Conservation (phyloP, 1,140 invertebrate genomes). For the Megathymus violae region DNA sequence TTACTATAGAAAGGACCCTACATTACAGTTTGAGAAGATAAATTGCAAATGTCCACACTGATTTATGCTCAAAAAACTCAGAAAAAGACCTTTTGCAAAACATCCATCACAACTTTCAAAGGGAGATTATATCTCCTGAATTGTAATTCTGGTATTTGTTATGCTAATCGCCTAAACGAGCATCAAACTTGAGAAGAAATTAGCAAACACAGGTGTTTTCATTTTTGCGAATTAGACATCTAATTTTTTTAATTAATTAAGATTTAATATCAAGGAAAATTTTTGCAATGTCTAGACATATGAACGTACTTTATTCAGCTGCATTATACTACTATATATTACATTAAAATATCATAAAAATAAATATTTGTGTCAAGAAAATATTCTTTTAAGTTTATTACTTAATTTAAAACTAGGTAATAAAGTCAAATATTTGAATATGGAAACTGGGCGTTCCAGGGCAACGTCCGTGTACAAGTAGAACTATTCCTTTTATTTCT, state of each 20-base stretch:
- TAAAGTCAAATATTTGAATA: too few relatives aligned
- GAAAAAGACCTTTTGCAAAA: slow-evolving; percentile 46
- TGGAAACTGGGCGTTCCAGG: too few relatives aligned
- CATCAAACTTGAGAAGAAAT: neutral
- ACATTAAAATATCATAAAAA: too few relatives aligned
- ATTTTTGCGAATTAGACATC: slow-evolving; percentile 8
- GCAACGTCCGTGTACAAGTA: too few relatives aligned
- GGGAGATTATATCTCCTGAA: slow-evolving; percentile 32
- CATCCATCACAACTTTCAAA: slow-evolving; percentile 57
- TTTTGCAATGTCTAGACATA: too few relatives aligned
- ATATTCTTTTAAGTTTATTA: too few relatives aligned
- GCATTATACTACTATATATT: too few relatives aligned
- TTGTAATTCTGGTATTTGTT: slow-evolving; percentile 32
- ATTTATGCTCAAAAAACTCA: slow-evolving; percentile 63
- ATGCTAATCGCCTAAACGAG: slow-evolving; percentile 15
- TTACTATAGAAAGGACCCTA: slow-evolving; percentile 6
- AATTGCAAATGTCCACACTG: slow-evolving; percentile 59
- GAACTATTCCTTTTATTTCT: slow-evolving; percentile 3
- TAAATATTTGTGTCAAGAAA: too few relatives aligned
- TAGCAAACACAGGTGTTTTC: slow-evolving; percentile 23
- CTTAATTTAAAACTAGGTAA: too few relatives aligned
- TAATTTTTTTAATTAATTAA: slow-evolving; percentile 7
- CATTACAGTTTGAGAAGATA: slow-evolving; percentile 50
- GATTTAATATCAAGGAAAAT: neutral
- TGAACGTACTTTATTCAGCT: too few relatives aligned